Evolutionary conservation across 2,113 vertebrate genomes (phyloP).

Genomic region (Chloebia gouldiae): DNA sequence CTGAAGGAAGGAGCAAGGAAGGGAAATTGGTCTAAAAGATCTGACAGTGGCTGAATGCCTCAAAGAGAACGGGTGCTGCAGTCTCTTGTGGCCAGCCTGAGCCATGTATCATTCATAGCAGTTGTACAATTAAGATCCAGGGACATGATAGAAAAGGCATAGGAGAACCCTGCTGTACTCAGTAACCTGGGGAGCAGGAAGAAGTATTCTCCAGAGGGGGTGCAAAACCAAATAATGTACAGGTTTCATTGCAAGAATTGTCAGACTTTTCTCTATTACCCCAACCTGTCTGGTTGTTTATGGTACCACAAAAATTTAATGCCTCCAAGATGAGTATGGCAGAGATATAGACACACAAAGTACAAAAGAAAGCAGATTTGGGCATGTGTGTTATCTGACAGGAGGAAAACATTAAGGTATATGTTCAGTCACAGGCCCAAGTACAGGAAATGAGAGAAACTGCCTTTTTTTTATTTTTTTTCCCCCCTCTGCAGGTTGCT

Average conservation of each 20-base stretch:
- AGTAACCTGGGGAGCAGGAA: neutral
- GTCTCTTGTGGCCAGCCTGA: neutral
- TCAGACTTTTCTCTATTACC: neutral
- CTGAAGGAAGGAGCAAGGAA: neutral
- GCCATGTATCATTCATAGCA: neutral
- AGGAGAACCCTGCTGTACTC: neutral
- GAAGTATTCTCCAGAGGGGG: neutral
- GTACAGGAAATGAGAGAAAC: neutral
- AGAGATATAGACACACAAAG: neutral
- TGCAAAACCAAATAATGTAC: neutral
- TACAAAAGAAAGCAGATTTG: neutral
- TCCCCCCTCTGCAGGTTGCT: neutral
- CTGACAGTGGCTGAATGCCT: neutral
- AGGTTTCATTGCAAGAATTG: neutral
- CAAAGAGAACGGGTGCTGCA: neutral
- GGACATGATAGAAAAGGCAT: fast-evolving
- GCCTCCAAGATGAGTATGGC: neutral
- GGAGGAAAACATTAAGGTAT: neutral
- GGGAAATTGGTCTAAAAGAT: neutral
- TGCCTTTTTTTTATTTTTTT: neutral
- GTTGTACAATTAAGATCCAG: neutral
- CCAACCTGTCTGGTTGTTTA: neutral
- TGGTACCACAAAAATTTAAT: neutral
- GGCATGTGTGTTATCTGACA: neutral
- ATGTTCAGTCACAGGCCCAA: neutral